Conservation (phyloP, 2,113 vertebrate species). For the Capreolus pygargus region DNA sequence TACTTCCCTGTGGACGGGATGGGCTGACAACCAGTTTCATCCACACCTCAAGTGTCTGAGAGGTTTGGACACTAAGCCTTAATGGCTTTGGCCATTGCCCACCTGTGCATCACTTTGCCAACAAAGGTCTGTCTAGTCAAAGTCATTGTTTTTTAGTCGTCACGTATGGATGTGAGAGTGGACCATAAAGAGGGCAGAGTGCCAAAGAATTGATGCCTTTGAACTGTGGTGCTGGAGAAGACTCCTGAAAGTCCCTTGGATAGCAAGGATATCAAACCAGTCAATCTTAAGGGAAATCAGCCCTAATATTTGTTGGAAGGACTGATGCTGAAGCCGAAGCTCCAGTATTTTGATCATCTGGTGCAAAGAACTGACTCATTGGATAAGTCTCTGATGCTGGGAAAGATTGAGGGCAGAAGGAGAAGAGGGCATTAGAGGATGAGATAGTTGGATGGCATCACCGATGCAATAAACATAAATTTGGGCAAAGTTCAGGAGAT, state of each 20-base stretch:
- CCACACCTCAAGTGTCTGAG: fast-evolving
- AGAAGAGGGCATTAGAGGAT: background rate
- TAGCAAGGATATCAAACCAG: background rate
- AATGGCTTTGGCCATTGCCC: fast-evolving
- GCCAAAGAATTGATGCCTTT: background rate
- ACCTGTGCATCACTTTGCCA: background rate
- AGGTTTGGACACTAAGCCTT: background rate
- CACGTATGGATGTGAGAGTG: background rate
- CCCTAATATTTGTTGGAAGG: background rate
- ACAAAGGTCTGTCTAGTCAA: background rate
- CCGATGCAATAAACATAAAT: background rate
- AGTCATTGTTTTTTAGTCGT: background rate
- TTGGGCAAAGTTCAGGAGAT: background rate
- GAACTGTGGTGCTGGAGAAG: background rate
- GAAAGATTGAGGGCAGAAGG: background rate
- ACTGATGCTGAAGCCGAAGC: background rate
- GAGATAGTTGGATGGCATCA: background rate
- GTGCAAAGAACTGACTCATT: background rate
- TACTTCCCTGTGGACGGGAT: fast-evolving
- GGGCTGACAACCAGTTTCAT: fast-evolving
- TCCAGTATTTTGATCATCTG: background rate
- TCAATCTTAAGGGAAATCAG: background rate
- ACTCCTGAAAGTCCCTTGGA: background rate
- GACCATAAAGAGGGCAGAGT: background rate
- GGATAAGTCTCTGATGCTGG: background rate